Percentiles rank a stretch among this genome's conserved stretches.
Evolutionary conservation across 2,888 invertebrate species (phyloP).

Genomic region (Caenorhabditis sulstoni): DNA sequence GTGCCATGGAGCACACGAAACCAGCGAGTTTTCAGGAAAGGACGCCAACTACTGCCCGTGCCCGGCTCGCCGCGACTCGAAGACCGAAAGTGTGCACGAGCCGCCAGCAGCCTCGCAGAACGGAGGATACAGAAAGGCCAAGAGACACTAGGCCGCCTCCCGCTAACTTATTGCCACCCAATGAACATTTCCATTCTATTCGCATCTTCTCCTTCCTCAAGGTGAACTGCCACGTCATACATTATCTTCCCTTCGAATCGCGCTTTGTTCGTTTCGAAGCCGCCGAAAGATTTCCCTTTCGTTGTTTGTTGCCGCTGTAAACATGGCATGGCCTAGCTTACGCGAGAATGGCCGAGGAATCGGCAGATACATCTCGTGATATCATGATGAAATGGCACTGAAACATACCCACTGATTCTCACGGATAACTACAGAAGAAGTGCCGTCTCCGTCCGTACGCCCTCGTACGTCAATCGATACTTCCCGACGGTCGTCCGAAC

Average conservation of each 20-base stretch:
- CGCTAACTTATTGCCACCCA: constrained; percentile 12
- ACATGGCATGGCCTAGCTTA: too few species aligned
- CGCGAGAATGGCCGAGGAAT: too few species aligned
- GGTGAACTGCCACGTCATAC: not conserved
- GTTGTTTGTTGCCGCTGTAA: too few species aligned
- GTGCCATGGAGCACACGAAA: not conserved
- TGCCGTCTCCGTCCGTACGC: too few species aligned
- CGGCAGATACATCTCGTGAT: too few species aligned
- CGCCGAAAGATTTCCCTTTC: too few species aligned
- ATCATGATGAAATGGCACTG: too few species aligned
- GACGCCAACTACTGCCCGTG: constrained; percentile 66
- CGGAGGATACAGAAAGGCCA: constrained; percentile 54
- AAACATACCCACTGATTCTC: too few species aligned
- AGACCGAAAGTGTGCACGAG: constrained; percentile 50
- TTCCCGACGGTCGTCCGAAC: not conserved
- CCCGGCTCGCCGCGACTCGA: constrained; percentile 59
- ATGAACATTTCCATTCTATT: constrained; percentile 24
- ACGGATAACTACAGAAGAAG: too few species aligned
- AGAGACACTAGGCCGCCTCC: constrained; percentile 34
- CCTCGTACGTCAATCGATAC: not conserved
- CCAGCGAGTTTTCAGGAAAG: constrained; percentile 42
- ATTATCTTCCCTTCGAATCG: too few species aligned
- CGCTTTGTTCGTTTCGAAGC: too few species aligned
- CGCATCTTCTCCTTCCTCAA: not conserved
- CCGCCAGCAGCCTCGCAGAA: constrained; percentile 55